These are phyloP conservation scores for Phocides pigmalion DNA, from an alignment of 1,140 invertebrate species.

Conservation along the genomic window DNA sequence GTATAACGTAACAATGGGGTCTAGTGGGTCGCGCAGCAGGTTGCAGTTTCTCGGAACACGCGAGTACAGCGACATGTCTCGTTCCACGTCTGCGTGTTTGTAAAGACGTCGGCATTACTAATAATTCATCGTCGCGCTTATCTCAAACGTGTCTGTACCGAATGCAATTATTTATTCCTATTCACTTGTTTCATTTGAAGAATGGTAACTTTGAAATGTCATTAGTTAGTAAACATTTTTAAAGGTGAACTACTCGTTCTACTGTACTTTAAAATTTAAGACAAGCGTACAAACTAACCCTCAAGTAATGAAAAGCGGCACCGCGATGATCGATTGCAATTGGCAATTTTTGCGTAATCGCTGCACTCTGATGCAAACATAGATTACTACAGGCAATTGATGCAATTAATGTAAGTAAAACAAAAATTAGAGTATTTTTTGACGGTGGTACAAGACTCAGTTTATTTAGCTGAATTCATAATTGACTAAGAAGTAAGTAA, in stretches of 20 bases:
- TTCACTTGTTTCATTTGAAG: slow-evolving; percentile 37
- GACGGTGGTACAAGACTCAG: too few relatives aligned
- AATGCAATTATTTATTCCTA: slow-evolving; percentile 72
- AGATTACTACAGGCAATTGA: too few relatives aligned
- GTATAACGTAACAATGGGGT: slow-evolving; percentile 13
- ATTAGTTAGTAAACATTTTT: slow-evolving; percentile 30
- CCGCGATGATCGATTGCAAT: background rate
- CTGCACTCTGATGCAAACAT: too few relatives aligned
- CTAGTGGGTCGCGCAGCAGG: slow-evolving; percentile 33
- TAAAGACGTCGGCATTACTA: slow-evolving; percentile 58
- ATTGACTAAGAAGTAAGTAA: too few relatives aligned
- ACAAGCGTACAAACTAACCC: slow-evolving; percentile 6
- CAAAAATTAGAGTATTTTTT: too few relatives aligned
- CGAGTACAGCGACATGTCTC: slow-evolving; percentile 52
- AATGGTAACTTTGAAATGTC: slow-evolving; percentile 36
- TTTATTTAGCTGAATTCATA: too few relatives aligned
- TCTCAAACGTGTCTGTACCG: slow-evolving; percentile 64
- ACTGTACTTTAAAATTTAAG: slow-evolving; percentile 16
- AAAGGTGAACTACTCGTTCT: slow-evolving; percentile 25
- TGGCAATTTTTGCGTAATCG: too few relatives aligned
- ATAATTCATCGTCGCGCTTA: slow-evolving; percentile 72
- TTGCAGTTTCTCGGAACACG: slow-evolving; percentile 35
- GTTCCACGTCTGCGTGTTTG: slow-evolving; percentile 62
- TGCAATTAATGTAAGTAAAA: too few relatives aligned
- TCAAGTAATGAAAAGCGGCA: background rate